phyloP scores from a whole-genome alignment of 2,797 vertebrate species.

The Hemibagrus guttatus region DNA sequence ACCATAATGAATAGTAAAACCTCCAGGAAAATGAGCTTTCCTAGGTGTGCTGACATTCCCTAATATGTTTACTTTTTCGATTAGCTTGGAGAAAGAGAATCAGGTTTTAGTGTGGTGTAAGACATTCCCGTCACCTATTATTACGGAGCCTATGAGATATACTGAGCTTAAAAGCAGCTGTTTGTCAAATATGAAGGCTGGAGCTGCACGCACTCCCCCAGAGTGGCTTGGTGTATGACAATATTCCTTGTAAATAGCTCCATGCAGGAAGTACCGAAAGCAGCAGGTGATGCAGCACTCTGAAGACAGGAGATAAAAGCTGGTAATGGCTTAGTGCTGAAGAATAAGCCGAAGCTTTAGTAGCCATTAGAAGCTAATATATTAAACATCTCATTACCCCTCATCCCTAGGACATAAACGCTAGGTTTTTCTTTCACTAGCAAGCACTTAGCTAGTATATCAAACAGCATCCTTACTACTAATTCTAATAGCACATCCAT shows the following conservation, averaged over 20 bases:
- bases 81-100: not conserved
- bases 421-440: constrained; percentile 26
- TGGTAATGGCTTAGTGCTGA: constrained; percentile 60
- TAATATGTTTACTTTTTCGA: not conserved
- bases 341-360: constrained; percentile 58
- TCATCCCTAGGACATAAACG: constrained; percentile 28
- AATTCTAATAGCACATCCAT: constrained; percentile 22
- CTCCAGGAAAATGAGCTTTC: not conserved
- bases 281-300: constrained; percentile 40
- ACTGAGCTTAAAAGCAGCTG: constrained; percentile 15
- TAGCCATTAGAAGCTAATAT: constrained; percentile 60
- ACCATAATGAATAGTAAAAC: constrained; percentile 26
- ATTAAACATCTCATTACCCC: constrained; percentile 57
- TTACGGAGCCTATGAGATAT: not conserved
- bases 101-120: not conserved
- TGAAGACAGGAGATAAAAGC: constrained; percentile 64
- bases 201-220: constrained; percentile 15
- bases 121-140: not conserved
- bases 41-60: not conserved
- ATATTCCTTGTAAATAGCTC: constrained; percentile 23
- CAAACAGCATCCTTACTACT: not conserved
- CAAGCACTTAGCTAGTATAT: constrained; percentile 4
- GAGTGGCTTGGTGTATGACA: constrained; percentile 38
- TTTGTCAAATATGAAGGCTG: constrained; percentile 15
- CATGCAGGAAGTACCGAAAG: constrained; percentile 55